Evolutionary conservation across 53 echinoderm and acorn worm species (phyloP).

Genomic region (Crossaster papposus): DNA sequence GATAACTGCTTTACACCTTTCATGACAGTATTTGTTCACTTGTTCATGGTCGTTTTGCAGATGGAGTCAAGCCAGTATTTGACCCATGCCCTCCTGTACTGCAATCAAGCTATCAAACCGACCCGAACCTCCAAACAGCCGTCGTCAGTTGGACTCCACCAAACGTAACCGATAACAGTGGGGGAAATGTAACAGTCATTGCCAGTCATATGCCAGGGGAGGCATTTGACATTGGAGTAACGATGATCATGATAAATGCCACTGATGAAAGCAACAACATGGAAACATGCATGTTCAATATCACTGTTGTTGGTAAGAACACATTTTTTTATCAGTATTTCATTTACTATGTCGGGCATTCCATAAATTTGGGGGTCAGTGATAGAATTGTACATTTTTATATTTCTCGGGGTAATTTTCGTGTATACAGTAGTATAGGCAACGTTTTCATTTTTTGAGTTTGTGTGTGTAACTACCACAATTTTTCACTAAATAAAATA

Average conservation of each 20-base stretch:
- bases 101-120: not conserved
- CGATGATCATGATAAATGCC: conserved; percentile 52
- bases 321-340: not conserved
- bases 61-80: not conserved
- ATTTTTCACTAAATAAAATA: too few relatives aligned
- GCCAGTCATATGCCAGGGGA: conserved; percentile 36
- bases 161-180: conserved; percentile 47
- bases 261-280: conserved; percentile 52
- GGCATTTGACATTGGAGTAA: conserved; percentile 50
- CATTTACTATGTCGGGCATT: not conserved
- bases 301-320: conserved; percentile 47
- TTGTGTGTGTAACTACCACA: too few relatives aligned
- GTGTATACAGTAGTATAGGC: too few relatives aligned
- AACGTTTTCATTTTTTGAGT: too few relatives aligned
- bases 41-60: not conserved
- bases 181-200: conserved; percentile 26
- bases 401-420: too few relatives aligned
- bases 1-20: too few relatives aligned
- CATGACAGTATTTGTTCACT: not conserved
- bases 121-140: not conserved
- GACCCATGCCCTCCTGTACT: not conserved
- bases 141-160: conserved; percentile 51
- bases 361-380: not conserved
- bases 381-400: not conserved
- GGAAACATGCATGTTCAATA: conserved; percentile 43